These are phyloP conservation scores for Astropecten irregularis DNA, from an alignment of 53 echinoderm and acorn worm genomes.

Conservation along the genomic window DNA sequence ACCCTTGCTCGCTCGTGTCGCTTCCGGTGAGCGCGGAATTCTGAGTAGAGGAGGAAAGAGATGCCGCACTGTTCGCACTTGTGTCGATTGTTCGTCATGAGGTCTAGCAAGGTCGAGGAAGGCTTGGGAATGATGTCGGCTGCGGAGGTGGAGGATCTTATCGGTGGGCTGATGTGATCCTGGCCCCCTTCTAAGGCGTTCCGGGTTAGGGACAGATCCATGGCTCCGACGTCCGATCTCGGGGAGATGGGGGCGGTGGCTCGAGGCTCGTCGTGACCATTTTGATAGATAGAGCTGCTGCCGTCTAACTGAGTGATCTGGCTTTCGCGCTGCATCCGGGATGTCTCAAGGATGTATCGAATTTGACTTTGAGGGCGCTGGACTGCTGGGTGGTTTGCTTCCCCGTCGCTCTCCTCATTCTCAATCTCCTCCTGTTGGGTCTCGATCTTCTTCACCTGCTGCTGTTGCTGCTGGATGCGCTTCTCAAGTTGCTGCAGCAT, in stretches of 20 bases:
- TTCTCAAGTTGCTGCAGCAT: constrained; percentile 94
- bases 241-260: constrained; percentile 63
- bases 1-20: constrained; percentile 89
- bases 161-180: background rate
- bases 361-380: constrained; percentile 70
- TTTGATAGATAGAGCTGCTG: constrained; percentile 41
- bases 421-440: constrained; percentile 84
- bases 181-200: constrained; percentile 38
- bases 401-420: constrained; percentile 64
- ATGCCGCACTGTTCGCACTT: constrained; percentile 97
- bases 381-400: constrained; percentile 24
- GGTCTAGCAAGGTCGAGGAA: constrained; percentile 70
- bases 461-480: constrained; percentile 91
- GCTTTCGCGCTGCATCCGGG: constrained; percentile 19
- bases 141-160: background rate
- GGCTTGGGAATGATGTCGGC: constrained; percentile 16
- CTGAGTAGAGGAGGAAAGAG: constrained; percentile 93
- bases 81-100: constrained; percentile 92
- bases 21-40: constrained; percentile 93
- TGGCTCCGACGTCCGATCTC: constrained; percentile 53
- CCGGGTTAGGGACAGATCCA: constrained; percentile 48
- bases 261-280: constrained; percentile 42
- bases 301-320: constrained; percentile 35
- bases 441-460: constrained; percentile 94
- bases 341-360: constrained; percentile 77